Evolutionary conservation across 2,888 invertebrate species (phyloP), one percentile per base, ranked within the genome.

Genomic region (Parnassius orleans): DNA sequence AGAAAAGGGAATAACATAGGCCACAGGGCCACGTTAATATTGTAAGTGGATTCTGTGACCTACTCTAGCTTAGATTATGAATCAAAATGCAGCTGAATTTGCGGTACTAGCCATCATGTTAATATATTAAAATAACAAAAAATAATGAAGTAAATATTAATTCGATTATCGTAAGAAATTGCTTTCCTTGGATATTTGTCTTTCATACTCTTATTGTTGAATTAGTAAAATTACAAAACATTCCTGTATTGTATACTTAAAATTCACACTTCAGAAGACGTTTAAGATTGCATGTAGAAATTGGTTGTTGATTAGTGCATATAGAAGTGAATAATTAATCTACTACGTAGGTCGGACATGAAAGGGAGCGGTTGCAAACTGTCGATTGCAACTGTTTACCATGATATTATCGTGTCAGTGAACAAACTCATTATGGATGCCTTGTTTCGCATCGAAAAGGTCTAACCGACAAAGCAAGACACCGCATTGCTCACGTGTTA

Each of bases 361-460:
- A 72, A 78, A 76, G 74, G 79, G 81, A 84, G 82, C 69, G 79
- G 77, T 82, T 78, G 84, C 82, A 68, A 87, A 87, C 84, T 83
- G 90, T 87, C 87, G 79, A 83, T 83, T 79, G 83, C 80, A 83
- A 85, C 82, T 83, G 82, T 87, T 87, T 85, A 82, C 82, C 74
- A 69, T 83, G 85, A 75, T 84, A 91, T 91, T 90, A 90, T 85
- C 88, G 85, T 89, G 87, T 87, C 85, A 76, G 77, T 76, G 71
- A 75, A 76, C 74, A 75, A 78, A 76, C 80, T 84, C 78, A 85
- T 86, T 86, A 83, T 72, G 68, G 71, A 84, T 83, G 76, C 81
- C 75, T 70, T 80, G 80, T 84, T 87, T 87, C 80, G 82, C 85
- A 79, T 79, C 76, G 74, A 76, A 69, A 72, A 69, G 66, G 65